Evolutionary conservation across 1,140 invertebrate genomes (phyloP), one percentile per base, ranked within the genome.

Genomic region (Drosophila rufa): DNA sequence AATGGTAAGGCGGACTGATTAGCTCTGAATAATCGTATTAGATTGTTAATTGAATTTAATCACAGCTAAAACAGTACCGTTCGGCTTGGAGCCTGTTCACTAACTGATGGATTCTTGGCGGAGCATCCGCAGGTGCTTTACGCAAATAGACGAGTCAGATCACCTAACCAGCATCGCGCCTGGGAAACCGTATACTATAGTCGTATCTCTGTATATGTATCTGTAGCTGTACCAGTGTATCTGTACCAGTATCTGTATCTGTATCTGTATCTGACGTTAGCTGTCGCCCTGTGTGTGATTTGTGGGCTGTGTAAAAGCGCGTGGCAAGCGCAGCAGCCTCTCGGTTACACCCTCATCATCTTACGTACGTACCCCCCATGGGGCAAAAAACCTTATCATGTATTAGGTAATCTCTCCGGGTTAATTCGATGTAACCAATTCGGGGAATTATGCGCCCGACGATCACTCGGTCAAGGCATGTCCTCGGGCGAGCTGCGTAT

Each of bases 91-190:
- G 86, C 43, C 82, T 82, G 60, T 77, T 70, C 65, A 71, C 80
- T 83, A 85, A 89, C 79, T 85, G 68, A 77, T 91, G 76, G 70
- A 76, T 79, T 74, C 60, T 76, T 79, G 77, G 56, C 66, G 30
- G 33, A 61, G 62, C 76, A 79, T 83, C 75, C 56, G 51, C 64
- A 77, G 64, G 75, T 73, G 50, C 61, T 50, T 43, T 61, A 11
- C 46, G 46, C 48, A 71, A 68, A 65, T 57, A 61, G 53, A 14
- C 36, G 53, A 56, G 36, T 42, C 59, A 36, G 58, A 80, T 75
- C 51, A 50, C 53, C 70, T 80, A 75, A 67, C 55, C 51, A 75
- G 57, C 77, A 48, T 61, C 51, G 74, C 25, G 53, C 53, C 46
- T 46, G 19, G 25, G 27, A 53, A 45, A 25, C 25, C 58, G n/a